Evolutionary conservation across 2,888 invertebrate genomes (phyloP), one percentile per base, ranked within the genome.

Genomic region (Himalopsyche tibetana): DNA sequence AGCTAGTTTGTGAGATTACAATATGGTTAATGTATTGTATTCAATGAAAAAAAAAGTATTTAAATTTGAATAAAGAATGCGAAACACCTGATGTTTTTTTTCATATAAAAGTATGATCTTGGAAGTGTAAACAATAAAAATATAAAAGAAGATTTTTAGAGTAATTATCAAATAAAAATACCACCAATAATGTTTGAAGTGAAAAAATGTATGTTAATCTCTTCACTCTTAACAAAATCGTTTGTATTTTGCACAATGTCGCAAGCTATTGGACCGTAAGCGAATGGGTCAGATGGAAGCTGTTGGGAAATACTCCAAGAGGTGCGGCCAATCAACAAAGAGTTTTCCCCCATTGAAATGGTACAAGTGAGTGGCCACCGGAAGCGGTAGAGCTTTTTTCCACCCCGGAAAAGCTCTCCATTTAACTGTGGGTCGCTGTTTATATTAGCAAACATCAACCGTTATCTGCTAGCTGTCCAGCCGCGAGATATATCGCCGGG

Each of bases 361-460:
- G 74, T 36, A 74, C 74, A 74, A 74, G 74, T 74, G 74, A 74
- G 74, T 74, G 74, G 74, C 74, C 74, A 74, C 74, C 74, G 74
- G 74, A 74, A 74, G 74, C 36, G 74, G 74, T 74, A 51, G 74
- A 74, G 74, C 74, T 74, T 74, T 74, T 74, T 74, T 74, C 36
- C 74, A 38, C 38, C 74, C 74, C 74, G 81, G 55, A 82, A 86
- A 55, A 85, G 81, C 80, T 83, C 80, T 81, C 80, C 74, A 84
- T 86, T 86, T 84, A 82, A 86, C 74, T 74, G 86, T 63, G 85
- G 88, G 88, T 88, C 88, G 84, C 87, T 85, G 88, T 86, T 85
- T 88, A 88, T 85, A 87, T 88, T 88, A 86, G 85, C 86, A 84
- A 81, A 80, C 82, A 80, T 84, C 80, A 82, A 79, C 84, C 86